A percentile compares a stretch with the other conserved stretches of the same genome.
Conservation (phyloP, 2,797 vertebrate genomes). For the Emys orbicularis region DNA sequence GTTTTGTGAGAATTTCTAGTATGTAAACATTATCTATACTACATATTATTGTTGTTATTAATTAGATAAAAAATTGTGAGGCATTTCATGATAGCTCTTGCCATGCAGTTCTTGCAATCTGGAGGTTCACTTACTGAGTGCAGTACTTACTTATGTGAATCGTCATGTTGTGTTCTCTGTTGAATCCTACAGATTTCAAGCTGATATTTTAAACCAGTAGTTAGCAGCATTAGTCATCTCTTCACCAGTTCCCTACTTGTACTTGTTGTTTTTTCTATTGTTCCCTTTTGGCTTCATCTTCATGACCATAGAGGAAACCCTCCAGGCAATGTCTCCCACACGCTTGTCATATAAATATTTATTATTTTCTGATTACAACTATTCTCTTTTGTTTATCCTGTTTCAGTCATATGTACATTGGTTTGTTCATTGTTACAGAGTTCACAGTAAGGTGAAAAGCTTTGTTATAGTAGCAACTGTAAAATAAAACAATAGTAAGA, state of each 20-base stretch:
- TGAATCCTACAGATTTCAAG: not conserved
- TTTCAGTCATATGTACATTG: not conserved
- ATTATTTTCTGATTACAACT: slow-evolving; percentile 30
- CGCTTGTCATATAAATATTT: slow-evolving; percentile 35
- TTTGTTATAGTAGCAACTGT: not conserved
- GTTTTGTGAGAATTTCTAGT: not conserved
- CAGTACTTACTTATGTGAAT: not conserved
- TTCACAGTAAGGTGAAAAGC: not conserved
- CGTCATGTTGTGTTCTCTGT: too few species aligned
- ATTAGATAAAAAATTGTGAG: not conserved
- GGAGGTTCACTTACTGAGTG: not conserved
- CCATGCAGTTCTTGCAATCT: not conserved
- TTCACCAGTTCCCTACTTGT: slow-evolving; percentile 2
- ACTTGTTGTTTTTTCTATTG: not conserved
- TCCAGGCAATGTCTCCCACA: slow-evolving; percentile 46
- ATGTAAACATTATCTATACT: slow-evolving; percentile 1
- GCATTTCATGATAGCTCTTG: not conserved
- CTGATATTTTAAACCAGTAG: not conserved
- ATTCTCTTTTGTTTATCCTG: not conserved
- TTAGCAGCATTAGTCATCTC: slow-evolving; percentile 7
- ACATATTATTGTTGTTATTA: not conserved
- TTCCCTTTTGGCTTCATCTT: slow-evolving; percentile 12
- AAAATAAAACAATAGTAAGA: not conserved
- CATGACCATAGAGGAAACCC: slow-evolving; percentile 17
- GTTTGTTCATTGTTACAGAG: not conserved